Conservation (phyloP, 1,140 invertebrate genomes). For the Drosophila lacteicornis region DNA sequence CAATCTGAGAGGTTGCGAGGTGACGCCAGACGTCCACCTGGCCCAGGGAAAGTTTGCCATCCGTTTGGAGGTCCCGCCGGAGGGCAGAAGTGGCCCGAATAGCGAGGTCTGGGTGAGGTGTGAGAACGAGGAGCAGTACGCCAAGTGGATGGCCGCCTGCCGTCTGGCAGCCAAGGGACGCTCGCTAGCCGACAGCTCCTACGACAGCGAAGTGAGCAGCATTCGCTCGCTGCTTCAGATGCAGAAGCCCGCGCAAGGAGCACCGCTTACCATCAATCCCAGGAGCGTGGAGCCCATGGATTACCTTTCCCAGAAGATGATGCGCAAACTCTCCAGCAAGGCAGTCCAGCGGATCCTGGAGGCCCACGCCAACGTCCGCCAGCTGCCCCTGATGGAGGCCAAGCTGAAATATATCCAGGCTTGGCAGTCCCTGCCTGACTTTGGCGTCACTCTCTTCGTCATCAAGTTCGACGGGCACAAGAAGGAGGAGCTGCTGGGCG, state of each 20-base stretch:
- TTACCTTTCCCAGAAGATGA: constrained; percentile 94
- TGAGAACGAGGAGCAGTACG: constrained; percentile 98
- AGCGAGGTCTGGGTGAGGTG: constrained; percentile 97
- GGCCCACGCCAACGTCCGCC: constrained; percentile 98
- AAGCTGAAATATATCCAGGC: constrained; percentile 99
- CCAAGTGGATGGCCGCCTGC: constrained; percentile 99
- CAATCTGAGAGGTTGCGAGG: constrained; percentile 96
- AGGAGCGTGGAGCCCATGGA: constrained; percentile 94
- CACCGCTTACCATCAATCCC: constrained; percentile 89
- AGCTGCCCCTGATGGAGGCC: constrained; percentile 94
- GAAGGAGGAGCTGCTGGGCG: constrained; percentile 97
- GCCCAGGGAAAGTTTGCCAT: constrained; percentile 96
- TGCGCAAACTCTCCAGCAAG: constrained; percentile 92
- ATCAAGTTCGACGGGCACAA: constrained; percentile 96
- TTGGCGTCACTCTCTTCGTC: constrained; percentile 97
- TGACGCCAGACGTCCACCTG: constrained; percentile 98
- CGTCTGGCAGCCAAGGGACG: constrained; percentile 97
- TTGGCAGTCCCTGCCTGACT: constrained; percentile 99
- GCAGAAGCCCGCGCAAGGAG: constrained; percentile 93
- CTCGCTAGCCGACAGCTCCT: constrained; percentile 96
- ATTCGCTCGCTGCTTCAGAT: constrained; percentile 95
- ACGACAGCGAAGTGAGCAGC: constrained; percentile 95
- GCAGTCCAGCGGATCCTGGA: constrained; percentile 95
- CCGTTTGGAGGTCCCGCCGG: constrained; percentile 96
- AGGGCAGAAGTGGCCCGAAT: constrained; percentile 90